Conservation (phyloP, 2,888 invertebrate genomes). For the Chouioia cunea region DNA sequence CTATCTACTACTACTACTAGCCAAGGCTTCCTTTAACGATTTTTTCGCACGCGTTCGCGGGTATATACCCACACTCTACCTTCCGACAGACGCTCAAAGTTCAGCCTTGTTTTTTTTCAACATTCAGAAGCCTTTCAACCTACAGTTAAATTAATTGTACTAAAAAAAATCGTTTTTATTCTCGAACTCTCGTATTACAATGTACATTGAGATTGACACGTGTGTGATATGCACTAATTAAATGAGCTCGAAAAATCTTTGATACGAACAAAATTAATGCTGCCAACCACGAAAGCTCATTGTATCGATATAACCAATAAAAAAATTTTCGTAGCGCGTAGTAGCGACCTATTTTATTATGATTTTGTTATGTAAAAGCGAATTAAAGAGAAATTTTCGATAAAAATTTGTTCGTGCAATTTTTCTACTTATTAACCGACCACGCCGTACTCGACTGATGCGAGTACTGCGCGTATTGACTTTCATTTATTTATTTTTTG, state of each 20-base stretch:
- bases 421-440: slow-evolving; percentile 59
- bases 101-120: slow-evolving; percentile 24
- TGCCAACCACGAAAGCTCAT: not conserved
- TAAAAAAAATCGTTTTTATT: slow-evolving; percentile 26
- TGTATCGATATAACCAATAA: not conserved
- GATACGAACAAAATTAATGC: not conserved
- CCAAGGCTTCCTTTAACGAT: slow-evolving; percentile 18
- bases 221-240: slow-evolving; percentile 25
- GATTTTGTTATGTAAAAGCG: slow-evolving; percentile 32
- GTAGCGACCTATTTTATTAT: too few species aligned
- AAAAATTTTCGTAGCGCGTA: slow-evolving; percentile 7
- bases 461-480: slow-evolving; percentile 53
- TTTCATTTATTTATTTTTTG: slow-evolving; percentile 63
- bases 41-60: slow-evolving; percentile 1
- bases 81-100: slow-evolving; percentile 3
- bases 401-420: slow-evolving; percentile 48
- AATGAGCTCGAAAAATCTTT: not conserved
- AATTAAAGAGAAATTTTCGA: slow-evolving; percentile 37
- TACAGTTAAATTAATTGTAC: slow-evolving; percentile 28
- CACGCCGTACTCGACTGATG: slow-evolving; percentile 22
- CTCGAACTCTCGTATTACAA: slow-evolving; percentile 9
- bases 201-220: too few species aligned
- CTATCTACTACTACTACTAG: too few species aligned
- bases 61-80: not conserved
- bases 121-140: slow-evolving; percentile 24